Evolutionary conservation across 2,113 vertebrate genomes (phyloP).

Genomic region (Turdus rufiventris): DNA sequence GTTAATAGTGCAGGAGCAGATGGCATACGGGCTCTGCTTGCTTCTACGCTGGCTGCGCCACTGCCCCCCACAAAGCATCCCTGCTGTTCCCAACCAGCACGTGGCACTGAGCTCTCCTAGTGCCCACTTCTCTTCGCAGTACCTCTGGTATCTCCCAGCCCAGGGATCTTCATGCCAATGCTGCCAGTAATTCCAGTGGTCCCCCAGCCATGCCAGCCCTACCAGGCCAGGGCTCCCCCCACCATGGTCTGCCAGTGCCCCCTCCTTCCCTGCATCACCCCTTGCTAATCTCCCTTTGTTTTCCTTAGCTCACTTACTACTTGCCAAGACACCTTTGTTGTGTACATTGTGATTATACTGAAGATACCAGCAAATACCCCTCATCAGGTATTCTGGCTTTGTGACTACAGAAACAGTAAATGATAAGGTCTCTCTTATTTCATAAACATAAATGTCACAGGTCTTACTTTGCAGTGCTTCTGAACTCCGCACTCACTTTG

Average conservation of each 20-base stretch:
- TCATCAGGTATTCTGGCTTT: conserved; percentile 60
- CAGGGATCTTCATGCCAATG: fast-evolving
- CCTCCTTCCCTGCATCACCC: not conserved
- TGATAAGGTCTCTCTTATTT: conserved; percentile 66
- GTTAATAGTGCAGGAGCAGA: conserved; percentile 57
- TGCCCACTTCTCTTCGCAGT: not conserved
- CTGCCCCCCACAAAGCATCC: conserved; percentile 29
- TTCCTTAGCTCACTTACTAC: not conserved
- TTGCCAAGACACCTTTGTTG: not conserved
- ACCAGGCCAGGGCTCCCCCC: fast-evolving
- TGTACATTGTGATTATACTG: conserved; percentile 7
- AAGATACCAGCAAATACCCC: conserved; percentile 20
- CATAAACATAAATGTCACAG: conserved; percentile 67
- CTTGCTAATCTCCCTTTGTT: conserved; percentile 16
- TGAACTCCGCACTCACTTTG: conserved; percentile 38
- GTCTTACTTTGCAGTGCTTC: conserved; percentile 48
- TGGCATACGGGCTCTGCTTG: conserved; percentile 49
- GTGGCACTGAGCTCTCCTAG: not conserved
- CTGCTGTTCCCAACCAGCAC: conserved; percentile 2
- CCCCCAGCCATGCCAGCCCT: not conserved
- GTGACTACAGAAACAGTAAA: conserved; percentile 50
- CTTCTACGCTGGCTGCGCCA: not conserved
- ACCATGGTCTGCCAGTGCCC: not conserved
- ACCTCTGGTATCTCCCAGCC: not conserved
- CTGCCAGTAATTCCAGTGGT: not conserved